phyloP scores from a whole-genome alignment of 1,140 invertebrate species.

The Dysdera silvatica region DNA sequence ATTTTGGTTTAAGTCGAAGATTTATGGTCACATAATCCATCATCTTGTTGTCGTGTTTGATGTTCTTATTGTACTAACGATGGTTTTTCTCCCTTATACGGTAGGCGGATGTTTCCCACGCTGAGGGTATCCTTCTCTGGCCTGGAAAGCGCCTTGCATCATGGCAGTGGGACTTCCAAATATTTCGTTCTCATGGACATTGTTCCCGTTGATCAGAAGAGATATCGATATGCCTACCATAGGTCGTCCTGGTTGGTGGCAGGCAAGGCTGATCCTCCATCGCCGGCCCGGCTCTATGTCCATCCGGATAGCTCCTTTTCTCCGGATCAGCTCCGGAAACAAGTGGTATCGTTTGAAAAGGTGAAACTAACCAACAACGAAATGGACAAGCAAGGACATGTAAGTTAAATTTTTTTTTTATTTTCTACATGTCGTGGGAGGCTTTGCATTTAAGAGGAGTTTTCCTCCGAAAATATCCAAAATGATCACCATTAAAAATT shows the following conservation, averaged over 20 bases:
- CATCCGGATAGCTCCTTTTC: slow-evolving; percentile 97
- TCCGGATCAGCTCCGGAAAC: slow-evolving; percentile 69
- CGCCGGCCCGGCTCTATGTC: slow-evolving; percentile 82
- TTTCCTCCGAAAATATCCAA: too few relatives aligned
- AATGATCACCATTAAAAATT: too few relatives aligned
- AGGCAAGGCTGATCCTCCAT: slow-evolving; percentile 75
- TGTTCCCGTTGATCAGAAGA: slow-evolving; percentile 56
- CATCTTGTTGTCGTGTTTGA: too few relatives aligned
- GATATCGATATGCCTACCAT: slow-evolving; percentile 63
- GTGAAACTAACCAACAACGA: slow-evolving; percentile 65
- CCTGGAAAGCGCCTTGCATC: slow-evolving; percentile 44
- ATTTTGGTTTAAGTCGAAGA: too few relatives aligned
- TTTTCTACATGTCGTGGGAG: too few relatives aligned
- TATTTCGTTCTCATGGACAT: slow-evolving; percentile 59
- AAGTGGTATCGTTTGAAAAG: slow-evolving; percentile 65
- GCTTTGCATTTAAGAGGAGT: too few relatives aligned
- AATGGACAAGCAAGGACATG: slow-evolving; percentile 59
- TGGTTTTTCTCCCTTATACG: background rate
- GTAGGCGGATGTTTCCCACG: slow-evolving; percentile 62
- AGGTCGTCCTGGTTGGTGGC: slow-evolving; percentile 60
- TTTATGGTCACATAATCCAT: too few relatives aligned
- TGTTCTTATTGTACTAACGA: too few relatives aligned
- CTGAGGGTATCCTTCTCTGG: slow-evolving; percentile 54
- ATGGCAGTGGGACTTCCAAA: slow-evolving; percentile 27
- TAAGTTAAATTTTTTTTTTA: slow-evolving; percentile 43